A percentile compares a stretch with the other conserved stretches of the same genome.
Evolutionary conservation across 2,888 invertebrate species (phyloP).

Genomic region (Balanococcus diminutus): DNA sequence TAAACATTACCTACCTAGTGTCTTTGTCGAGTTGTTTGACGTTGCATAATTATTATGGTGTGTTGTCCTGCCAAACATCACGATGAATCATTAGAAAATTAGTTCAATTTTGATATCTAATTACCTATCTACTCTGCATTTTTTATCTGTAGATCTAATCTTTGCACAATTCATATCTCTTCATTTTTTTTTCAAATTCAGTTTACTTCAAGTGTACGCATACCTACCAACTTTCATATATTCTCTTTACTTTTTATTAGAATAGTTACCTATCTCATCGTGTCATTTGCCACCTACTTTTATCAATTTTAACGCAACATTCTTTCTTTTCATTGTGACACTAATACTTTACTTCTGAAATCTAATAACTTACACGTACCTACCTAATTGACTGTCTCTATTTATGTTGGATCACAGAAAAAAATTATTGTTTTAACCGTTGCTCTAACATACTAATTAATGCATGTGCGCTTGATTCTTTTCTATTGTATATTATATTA

Average conservation of each 20-base stretch:
- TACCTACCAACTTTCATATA: not conserved
- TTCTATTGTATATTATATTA: not conserved
- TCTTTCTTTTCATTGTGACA: not conserved
- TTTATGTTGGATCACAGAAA: not conserved
- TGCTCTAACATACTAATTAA: not conserved
- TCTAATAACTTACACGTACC: not conserved
- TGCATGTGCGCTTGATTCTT: conserved; percentile 16
- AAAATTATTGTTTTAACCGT: not conserved
- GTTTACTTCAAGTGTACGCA: too few relatives aligned
- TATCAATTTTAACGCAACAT: not conserved
- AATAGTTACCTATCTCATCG: not conserved
- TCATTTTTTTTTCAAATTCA: too few relatives aligned
- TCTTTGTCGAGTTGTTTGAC: not conserved
- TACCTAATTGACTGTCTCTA: too few relatives aligned
- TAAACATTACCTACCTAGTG: not conserved
- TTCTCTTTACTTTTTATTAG: not conserved
- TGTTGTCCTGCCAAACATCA: not conserved
- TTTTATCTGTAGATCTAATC: too few relatives aligned
- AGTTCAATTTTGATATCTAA: not conserved
- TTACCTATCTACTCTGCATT: not conserved
- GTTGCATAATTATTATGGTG: not conserved
- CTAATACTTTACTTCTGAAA: not conserved
- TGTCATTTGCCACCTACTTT: not conserved
- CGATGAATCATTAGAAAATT: not conserved
- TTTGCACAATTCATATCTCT: not conserved